Evolutionary conservation across 2,113 vertebrate species (phyloP).

Genomic region (Sus scrofa): T2T-Sscrofa CM000816.6:105146501-105147000

Average conservation of each 20-base stretch:
- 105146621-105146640: neutral
- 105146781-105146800: neutral
- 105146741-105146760: neutral
- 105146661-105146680: neutral
- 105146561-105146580: neutral
- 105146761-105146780: neutral
- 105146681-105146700: neutral
- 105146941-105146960: neutral
- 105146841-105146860: neutral
- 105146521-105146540: neutral
- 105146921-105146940: neutral
- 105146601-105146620: neutral
- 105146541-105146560: neutral
- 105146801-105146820: neutral
- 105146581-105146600: neutral
- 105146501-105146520: conserved; percentile 19
- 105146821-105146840: neutral
- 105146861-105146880: neutral
- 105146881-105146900: neutral
- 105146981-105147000: neutral
- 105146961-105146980: neutral
- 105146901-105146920: neutral
- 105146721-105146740: neutral
- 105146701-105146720: neutral
- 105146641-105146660: neutral